Conservation (phyloP, 53 echinoderm and acorn worm genomes). For the Paracentrotus lividus region DNA sequence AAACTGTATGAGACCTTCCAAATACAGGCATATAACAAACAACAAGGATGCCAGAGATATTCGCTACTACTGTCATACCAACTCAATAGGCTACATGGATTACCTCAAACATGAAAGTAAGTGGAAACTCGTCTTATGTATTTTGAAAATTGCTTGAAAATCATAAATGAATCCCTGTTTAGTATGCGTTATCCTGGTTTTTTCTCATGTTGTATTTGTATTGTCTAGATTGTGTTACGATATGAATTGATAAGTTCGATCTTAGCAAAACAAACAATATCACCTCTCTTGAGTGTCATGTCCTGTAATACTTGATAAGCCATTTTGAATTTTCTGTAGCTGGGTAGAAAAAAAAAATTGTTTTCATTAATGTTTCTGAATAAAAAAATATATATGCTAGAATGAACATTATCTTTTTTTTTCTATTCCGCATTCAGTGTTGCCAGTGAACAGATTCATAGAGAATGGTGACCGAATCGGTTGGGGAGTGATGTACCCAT, state of each 20-base stretch:
- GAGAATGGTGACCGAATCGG: constrained; percentile 85
- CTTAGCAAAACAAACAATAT: too few species aligned
- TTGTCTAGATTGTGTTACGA: too few species aligned
- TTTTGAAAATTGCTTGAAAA: too few species aligned
- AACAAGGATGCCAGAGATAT: constrained; percentile 74
- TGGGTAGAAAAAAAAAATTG: too few species aligned
- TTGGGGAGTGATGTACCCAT: constrained; percentile 89
- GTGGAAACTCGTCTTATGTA: constrained; percentile 49
- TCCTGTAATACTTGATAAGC: too few species aligned
- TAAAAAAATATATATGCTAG: too few species aligned
- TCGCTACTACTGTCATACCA: constrained; percentile 85
- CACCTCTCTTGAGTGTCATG: too few species aligned
- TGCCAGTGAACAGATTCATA: constrained; percentile 43
- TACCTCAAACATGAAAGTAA: constrained; percentile 77
- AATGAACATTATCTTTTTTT: not conserved
- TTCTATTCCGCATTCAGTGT: not conserved
- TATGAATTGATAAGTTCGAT: too few species aligned
- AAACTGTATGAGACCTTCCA: constrained; percentile 72
- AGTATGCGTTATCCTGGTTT: not conserved
- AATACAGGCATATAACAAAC: constrained; percentile 74
- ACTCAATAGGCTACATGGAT: constrained; percentile 84
- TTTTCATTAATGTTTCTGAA: too few species aligned
- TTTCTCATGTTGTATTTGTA: not conserved
- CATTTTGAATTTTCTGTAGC: too few species aligned
- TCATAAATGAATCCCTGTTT: not conserved